Base-by-base conservation (phyloP, 2,113 vertebrate genomes). In the Cichladusa arquata region DNA sequence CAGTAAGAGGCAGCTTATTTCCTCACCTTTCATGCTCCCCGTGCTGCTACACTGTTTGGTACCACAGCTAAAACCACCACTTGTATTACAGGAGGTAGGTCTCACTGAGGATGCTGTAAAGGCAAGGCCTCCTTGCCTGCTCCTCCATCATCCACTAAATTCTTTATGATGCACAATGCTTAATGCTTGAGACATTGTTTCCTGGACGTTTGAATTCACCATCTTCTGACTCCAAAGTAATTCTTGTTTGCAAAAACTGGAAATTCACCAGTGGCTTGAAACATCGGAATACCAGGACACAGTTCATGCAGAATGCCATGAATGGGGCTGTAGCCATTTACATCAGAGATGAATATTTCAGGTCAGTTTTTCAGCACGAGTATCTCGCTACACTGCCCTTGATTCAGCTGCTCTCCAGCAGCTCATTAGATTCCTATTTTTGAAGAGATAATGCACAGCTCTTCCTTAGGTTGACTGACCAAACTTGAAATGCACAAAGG, bases 301-400 rank as follows among this genome's bases (percentile, higher is more conserved):
- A 0, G n/a, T 24, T 80, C 8, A 14, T 6, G 29, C 33, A 74
- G 66, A 91, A 83, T 12, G 9, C 34, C 2, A 5, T 0, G 0
- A 26, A 42, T 47, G 14, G 13, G 25, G 8, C 34, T 54, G 13
- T 14, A 44, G 16, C 44, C 25, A n/a, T 58, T 73, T 54, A 36
- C 24, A 60, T 44, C 54, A 86, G n/a, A 38, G 45, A 24, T 65
- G 28, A 88, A 1, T 60, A 48, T 64, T 92, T 83, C 20, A 44
- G 47, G 24, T 44, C 62, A 88, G 10, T 1, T 57, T 44, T 54
- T 73, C 64, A 91, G 72, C 36, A 80, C 7, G 13, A 83, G 31
- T 10, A 65, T 45, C 67, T 81, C 58, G 47, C n/a, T 45, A 18
- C 9, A 13, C 11, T 61, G 19, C 28, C 24, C 24, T 51, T 44